Base-by-base conservation (phyloP, 1,140 invertebrate species). In the Bilobella aurantiaca region DNA sequence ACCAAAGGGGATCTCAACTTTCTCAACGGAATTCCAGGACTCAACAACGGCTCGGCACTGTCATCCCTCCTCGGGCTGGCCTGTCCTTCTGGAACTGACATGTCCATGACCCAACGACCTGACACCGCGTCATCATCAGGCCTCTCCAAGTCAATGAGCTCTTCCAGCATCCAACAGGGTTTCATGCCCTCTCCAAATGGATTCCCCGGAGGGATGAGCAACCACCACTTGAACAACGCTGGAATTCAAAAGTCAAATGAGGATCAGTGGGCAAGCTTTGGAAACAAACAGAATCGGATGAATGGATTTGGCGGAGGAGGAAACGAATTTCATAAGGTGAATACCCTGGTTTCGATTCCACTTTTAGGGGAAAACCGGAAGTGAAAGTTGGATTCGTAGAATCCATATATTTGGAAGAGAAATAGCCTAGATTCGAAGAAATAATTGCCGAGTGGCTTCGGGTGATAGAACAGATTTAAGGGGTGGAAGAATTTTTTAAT, bases 251-350 rank as follows among this genome's bases (percentile, higher is more conserved):
- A 34, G 32, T 30, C n/a, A n/a, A n/a, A 69, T 23, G 71, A 69
- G 5, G 64, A 73, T 56, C 66, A 69, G 29, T 73, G 71, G 71
- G 66, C 66, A 3, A 58, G 61, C 16, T 70, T 37, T 42, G 28
- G 67, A 25, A 67, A 58, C 46, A 61, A 64, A 32, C 57, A 65
- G 1, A 28, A 62, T 18, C 5, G 30, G n/a, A 59, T 29, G 8
- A 42, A 42, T 28, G 34, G 3, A 16, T 69, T 69, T 56, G 65
- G 63, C 27, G 60, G 49, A 3, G 65, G 63, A 32, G 60, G 49
- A 3, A 69, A 69, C 61, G 71, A 68, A 58, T 58, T 69, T 0
- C 71, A 72, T 31, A 72, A 72, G 70, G 70, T 72, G 37, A 32
- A 18, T 53, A 18, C 21, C 23, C 49, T 53, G 5, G 5, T 23